Base-by-base conservation (phyloP, 2,797 vertebrate genomes). In the Tenualosa thibaudeaui region DNA sequence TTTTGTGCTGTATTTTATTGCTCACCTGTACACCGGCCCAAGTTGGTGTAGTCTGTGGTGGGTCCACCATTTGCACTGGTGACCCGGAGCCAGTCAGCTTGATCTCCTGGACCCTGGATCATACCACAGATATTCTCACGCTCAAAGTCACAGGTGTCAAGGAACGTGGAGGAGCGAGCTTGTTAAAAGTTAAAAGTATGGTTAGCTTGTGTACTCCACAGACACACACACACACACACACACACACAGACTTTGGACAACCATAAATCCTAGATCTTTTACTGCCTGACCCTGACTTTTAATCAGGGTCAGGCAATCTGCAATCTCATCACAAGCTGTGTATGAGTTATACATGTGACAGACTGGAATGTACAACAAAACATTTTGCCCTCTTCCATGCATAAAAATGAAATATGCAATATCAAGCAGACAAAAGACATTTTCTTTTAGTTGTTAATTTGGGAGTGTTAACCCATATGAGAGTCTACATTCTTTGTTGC, bases 61-160 rank as follows among this genome's bases (percentile, higher is more conserved):
- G 97, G 96, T 0, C 96, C 97, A 40, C 89, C 84, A 0, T 88
- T 58, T 78, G 90, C 90, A 19, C 84, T 89, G 10, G 90, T 92
- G n/a, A 91, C 86, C 10, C 87, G 92, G 10, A 93, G 86, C 97
- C 97, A 98, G 65, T 95, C 92, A 22, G 85, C 86, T 24, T 78
- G 93, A 81, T 95, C 93, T 2, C 24, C 90, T 75, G 92, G 88
- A 89, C 93, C 94, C 92, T 97, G 96, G 92, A 97, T 94, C 97
- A 98, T 97, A 53, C 97, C 97, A 87, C 97, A 98, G 5, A 98
- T 93, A 85, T 97, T 97, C 68, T 94, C 95, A 87, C 95, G 89
- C 91, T 98, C 97, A 93, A 99, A 99, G 91, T 91, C 83, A 46
- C 97, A 99, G 0, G 95, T 95, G 82, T 98, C 97, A 95, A 98